A percentile compares a stretch with the other conserved stretches of the same genome.
Evolutionary conservation across 1,140 invertebrate genomes (phyloP).

Genomic region (Temnothorax longispinosus): DNA sequence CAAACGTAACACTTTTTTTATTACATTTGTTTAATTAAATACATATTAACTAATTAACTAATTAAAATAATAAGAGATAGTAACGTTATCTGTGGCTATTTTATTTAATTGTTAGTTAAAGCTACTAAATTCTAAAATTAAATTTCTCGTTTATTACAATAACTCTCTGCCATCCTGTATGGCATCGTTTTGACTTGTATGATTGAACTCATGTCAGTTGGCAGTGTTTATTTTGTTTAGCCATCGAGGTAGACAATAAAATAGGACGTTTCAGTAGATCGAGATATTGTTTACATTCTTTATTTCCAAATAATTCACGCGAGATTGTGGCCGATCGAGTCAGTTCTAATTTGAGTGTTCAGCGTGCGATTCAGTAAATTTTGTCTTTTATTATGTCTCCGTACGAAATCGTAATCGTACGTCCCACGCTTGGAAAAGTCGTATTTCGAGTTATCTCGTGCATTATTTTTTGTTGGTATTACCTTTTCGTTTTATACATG

Average conservation of each 20-base stretch:
- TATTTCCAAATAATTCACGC: neutral
- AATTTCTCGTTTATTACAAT: neutral
- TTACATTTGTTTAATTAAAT: neutral
- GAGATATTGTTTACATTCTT: conserved; percentile 3
- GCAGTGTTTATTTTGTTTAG: neutral
- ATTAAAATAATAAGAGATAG: neutral
- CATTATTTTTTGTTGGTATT: neutral
- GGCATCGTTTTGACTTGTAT: neutral
- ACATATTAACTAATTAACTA: neutral
- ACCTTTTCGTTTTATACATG: neutral
- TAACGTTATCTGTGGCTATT: neutral
- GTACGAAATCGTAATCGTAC: neutral
- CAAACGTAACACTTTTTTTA: neutral
- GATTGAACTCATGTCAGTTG: neutral
- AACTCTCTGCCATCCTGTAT: no score
- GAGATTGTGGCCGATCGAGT: neutral
- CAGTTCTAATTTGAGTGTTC: neutral
- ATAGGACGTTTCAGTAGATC: neutral
- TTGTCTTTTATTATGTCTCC: neutral
- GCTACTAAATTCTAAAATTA: neutral
- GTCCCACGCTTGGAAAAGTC: neutral
- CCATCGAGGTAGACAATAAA: neutral
- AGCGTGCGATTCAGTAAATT: neutral
- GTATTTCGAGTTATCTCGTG: neutral
- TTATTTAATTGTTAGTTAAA: neutral